phyloP scores from a whole-genome alignment of 92 coral and sea anemone genomes.

The Phenganax stokvisi region DNA sequence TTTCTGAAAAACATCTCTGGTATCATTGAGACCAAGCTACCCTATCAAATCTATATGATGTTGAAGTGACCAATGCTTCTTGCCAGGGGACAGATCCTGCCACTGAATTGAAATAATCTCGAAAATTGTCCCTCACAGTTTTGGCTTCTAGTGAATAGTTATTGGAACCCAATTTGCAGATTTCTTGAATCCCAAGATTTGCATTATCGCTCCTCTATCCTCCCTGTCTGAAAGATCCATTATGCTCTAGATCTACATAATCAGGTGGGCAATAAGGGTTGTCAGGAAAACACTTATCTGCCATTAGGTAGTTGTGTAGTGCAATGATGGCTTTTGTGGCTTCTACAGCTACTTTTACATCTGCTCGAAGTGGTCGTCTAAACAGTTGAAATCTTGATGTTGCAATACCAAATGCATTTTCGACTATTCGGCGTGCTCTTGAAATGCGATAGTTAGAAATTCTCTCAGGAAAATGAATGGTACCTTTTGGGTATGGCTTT shows the following conservation, averaged over 20 bases:
- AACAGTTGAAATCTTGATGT: slow-evolving; percentile 13
- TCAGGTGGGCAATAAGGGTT: slow-evolving; percentile 28
- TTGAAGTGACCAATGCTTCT: background rate
- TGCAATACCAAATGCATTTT: background rate
- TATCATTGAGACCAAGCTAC: background rate
- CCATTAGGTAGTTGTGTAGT: slow-evolving; percentile 19
- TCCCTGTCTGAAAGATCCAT: slow-evolving; percentile 2
- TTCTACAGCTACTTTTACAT: background rate
- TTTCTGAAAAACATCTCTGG: too few relatives aligned
- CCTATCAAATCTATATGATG: background rate
- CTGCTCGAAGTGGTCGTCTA: slow-evolving; percentile 3
- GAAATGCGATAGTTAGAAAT: slow-evolving; percentile 12
- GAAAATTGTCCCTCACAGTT: slow-evolving; percentile 25
- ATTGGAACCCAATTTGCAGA: slow-evolving; percentile 24
- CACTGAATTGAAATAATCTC: slow-evolving; percentile 19
- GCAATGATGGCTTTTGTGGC: slow-evolving; percentile 9
- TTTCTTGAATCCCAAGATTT: slow-evolving; percentile 11
- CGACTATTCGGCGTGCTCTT: slow-evolving; percentile 13
- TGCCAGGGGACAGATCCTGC: slow-evolving; percentile 4
- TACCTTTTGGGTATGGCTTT: background rate
- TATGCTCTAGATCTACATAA: background rate
- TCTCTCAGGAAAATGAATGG: background rate
- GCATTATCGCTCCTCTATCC: slow-evolving; percentile 16
- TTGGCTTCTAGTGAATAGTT: slow-evolving; percentile 29
- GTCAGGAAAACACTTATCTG: background rate